Percentiles rank a stretch among this genome's conserved stretches.
These are phyloP conservation scores for Furcula furcula DNA, from an alignment of 2,888 invertebrate species.

Conservation along the genomic window DNA sequence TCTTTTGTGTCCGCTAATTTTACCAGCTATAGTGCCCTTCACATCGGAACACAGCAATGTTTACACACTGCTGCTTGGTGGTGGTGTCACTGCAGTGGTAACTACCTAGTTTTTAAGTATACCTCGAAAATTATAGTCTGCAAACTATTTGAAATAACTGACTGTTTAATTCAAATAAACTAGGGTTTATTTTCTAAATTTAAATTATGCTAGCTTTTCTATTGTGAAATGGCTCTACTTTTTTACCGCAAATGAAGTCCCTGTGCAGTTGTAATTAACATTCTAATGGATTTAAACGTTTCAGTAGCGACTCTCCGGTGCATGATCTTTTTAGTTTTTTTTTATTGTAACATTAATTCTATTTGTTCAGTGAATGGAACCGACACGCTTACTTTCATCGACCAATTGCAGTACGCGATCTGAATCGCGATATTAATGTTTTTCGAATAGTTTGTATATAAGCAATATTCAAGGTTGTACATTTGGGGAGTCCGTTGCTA, in stretches of 20 bases:
- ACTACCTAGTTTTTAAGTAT: too few relatives aligned
- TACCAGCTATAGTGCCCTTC: too few relatives aligned
- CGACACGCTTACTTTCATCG: slow-evolving; percentile 20
- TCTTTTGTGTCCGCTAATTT: too few relatives aligned
- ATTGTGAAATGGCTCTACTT: too few relatives aligned
- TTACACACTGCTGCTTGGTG: too few relatives aligned
- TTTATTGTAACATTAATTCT: slow-evolving; percentile 8
- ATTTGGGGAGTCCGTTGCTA: slow-evolving; percentile 72
- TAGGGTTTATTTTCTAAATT: too few relatives aligned
- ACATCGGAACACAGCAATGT: too few relatives aligned
- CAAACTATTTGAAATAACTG: too few relatives aligned
- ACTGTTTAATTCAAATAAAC: too few relatives aligned
- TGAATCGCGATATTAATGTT: slow-evolving; percentile 53
- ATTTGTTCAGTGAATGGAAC: slow-evolving; percentile 23
- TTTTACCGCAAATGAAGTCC: neutral
- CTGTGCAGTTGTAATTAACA: neutral
- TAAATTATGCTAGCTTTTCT: too few relatives aligned
- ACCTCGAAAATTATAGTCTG: too few relatives aligned
- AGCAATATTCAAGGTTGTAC: neutral
- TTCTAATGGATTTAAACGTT: neutral
- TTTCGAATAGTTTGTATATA: slow-evolving; percentile 33
- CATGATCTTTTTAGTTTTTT: slow-evolving; percentile 4
- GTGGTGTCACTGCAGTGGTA: too few relatives aligned
- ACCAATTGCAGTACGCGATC: slow-evolving; percentile 42
- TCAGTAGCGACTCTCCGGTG: neutral